Evolutionary conservation across 2,888 invertebrate species (phyloP).

Genomic region (Podabrus alpinus): DNA sequence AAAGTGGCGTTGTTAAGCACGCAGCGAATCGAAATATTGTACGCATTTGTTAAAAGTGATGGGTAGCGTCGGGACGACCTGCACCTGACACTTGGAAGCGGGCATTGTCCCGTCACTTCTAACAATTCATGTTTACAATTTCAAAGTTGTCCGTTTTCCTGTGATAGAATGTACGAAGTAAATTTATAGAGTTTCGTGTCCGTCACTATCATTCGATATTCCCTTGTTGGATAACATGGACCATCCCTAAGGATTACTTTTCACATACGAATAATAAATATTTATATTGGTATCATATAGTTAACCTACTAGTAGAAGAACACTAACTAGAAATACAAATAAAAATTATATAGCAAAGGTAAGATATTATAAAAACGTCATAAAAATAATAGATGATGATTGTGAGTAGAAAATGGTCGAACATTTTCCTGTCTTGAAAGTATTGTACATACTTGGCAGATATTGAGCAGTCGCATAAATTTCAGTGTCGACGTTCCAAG

Average conservation of each 20-base stretch:
- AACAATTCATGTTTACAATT: conserved; percentile 46
- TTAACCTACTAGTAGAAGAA: no score
- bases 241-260: conserved; percentile 18
- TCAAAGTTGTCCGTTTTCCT: conserved; percentile 35
- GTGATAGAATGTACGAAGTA: conserved; percentile 32
- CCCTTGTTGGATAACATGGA: conserved; percentile 24
- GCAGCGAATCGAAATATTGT: conserved; percentile 45
- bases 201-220: conserved; percentile 26
- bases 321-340: not conserved
- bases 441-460: not conserved
- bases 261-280: not conserved
- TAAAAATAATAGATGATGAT: not conserved
- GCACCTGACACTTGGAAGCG: conserved; percentile 47
- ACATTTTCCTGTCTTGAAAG: no score
- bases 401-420: not conserved
- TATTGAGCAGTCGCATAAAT: not conserved
- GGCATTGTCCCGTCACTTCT: conserved; percentile 46
- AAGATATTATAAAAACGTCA: not conserved
- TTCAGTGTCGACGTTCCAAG: not conserved
- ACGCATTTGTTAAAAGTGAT: conserved; percentile 44
- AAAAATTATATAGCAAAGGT: no score
- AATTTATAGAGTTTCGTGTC: conserved; percentile 32
- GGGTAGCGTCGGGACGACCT: conserved; percentile 35
- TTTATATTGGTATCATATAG: not conserved
- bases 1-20: conserved; percentile 36